Evolutionary conservation across 1,140 invertebrate genomes (phyloP).

Genomic region (Bradysia coprophila): DNA sequence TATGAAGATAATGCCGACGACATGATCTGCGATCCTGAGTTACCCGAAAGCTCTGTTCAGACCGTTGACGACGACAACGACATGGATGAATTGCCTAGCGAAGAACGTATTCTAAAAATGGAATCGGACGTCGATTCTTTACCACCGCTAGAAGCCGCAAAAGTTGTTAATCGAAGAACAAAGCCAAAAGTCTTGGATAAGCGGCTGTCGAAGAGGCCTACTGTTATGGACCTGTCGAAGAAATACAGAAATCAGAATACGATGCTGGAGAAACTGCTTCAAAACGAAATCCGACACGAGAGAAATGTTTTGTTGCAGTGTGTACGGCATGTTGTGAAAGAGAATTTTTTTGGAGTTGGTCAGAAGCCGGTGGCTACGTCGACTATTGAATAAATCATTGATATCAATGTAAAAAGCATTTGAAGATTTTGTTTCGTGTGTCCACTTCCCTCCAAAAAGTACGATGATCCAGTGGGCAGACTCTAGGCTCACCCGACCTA

Average conservation of each 20-base stretch:
- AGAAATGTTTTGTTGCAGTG: constrained; percentile 56
- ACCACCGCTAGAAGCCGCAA: no score
- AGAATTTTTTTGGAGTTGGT: constrained; percentile 39
- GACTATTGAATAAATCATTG: no score
- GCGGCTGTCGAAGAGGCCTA: background rate
- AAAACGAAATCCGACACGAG: constrained; percentile 44
- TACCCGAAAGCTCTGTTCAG: no score
- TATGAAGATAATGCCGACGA: constrained; percentile 28
- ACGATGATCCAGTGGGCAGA: no score
- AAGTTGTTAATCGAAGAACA: constrained; percentile 7
- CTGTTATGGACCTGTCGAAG: background rate
- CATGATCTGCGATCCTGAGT: no score
- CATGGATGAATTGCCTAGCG: constrained; percentile 13
- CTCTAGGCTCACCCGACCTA: no score
- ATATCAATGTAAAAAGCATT: no score
- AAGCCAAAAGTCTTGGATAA: constrained; percentile 4
- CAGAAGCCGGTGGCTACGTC: no score
- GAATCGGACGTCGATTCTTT: background rate
- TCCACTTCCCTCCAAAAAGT: no score
- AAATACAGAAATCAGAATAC: constrained; percentile 24
- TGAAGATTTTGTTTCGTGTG: no score
- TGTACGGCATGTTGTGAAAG: constrained; percentile 46
- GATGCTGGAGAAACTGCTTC: constrained; percentile 35
- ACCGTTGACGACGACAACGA: constrained; percentile 14
- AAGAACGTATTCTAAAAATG: background rate